Evolutionary conservation across 2,797 vertebrate genomes (phyloP).

Genomic region (Rhabdomys pumilio): DNA sequence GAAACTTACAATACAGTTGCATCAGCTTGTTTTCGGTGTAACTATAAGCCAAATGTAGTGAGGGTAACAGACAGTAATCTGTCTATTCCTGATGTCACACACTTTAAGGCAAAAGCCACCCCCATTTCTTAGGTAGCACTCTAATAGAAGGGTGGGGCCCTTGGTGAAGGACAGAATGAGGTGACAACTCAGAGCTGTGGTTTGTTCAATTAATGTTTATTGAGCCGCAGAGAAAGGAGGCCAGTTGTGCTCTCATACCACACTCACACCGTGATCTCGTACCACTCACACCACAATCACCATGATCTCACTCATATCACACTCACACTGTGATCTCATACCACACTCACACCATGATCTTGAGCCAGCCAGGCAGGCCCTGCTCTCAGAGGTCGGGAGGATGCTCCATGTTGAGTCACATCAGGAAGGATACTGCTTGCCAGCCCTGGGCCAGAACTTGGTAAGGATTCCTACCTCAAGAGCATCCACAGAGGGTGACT

Average conservation of each 20-base stretch:
- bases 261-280: neutral
- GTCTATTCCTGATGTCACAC: neutral
- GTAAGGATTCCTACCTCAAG: neutral
- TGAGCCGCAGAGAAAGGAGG: neutral
- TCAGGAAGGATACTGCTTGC: neutral
- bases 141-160: neutral
- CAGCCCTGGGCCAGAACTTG: neutral
- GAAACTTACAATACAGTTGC: neutral
- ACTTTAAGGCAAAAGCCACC: neutral
- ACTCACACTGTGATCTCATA: neutral
- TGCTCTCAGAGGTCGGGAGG: neutral
- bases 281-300: neutral
- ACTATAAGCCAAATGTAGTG: accelerated
- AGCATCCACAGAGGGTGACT: neutral
- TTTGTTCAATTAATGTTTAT: conserved; percentile 28
- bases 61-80: neutral
- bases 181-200: neutral
- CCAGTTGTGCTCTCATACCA: neutral
- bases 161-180: neutral
- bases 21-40: neutral
- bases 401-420: neutral
- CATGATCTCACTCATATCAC: neutral
- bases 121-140: neutral
- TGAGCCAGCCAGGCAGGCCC: neutral
- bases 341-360: neutral